Evolutionary conservation across 2,113 vertebrate species (phyloP), one percentile per base, ranked within the genome.

Genomic region (Clarias gariepinus): DNA sequence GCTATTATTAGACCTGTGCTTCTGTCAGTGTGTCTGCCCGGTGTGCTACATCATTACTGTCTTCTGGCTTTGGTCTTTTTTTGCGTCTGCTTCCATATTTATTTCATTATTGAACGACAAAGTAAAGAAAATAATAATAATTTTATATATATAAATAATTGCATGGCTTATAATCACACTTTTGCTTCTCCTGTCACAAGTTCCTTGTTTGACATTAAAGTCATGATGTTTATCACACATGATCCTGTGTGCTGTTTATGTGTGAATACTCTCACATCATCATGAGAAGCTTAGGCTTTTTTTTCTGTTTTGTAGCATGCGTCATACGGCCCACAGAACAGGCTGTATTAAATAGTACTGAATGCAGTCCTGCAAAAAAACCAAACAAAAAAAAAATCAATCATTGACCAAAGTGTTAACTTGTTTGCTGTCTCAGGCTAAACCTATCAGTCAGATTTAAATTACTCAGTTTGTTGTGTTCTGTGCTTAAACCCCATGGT

Each of bases 1-100:
- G 87, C 87, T 92, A 89, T 88, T 89, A 92, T 91, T 90, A 91
- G 91, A 78, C 58, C 73, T 13, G 57, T 9, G 74, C 84, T 88
- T 91, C 60, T 85, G 18, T 88, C 77, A 82, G 6, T 64, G 64
- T 84, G 73, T 79, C 86, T 84, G 82, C 23, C 66, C 19, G 2
- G 64, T 81, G 68, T 36, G 25, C 36, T 86, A 53, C 79, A 86
- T 81, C 55, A 86, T 63, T 60, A 86, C 33, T 61, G 36, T 66
- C 30, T 52, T 81, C 63, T 71, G 64, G 33, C 30, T 58, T 19
- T 15, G 33, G 4, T 19, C n/a, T 28, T 74, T 36, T 36, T 36
- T 63, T 86, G 47, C 9, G 12, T 53, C 4, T 63, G 41, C 23
- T 82, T 81, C 6, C 4, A 61, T 30, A n/a, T n/a, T 58, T n/a